Evolutionary conservation across 2,888 invertebrate genomes (phyloP).

Genomic region (Pachymerium ferrugineum): DNA sequence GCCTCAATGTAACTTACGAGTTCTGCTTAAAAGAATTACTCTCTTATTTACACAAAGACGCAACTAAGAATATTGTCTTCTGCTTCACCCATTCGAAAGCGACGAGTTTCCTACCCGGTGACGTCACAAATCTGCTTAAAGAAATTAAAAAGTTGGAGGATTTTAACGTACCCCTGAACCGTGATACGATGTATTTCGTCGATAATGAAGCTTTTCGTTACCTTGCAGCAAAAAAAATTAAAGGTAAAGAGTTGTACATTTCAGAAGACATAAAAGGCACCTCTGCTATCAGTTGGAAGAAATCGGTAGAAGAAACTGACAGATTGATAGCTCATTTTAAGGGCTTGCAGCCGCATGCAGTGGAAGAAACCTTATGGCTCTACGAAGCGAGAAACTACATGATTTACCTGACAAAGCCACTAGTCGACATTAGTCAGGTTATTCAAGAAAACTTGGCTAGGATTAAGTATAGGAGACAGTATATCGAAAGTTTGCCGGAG

Average conservation of each 20-base stretch:
- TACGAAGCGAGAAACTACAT: conserved; percentile 20
- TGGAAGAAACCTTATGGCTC: not conserved
- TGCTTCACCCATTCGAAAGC: conserved; percentile 40
- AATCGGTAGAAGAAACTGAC: conserved; percentile 35
- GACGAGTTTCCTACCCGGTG: conserved; percentile 35
- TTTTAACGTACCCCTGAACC: not conserved
- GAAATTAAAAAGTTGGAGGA: conserved; percentile 10
- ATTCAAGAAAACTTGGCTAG: conserved; percentile 28
- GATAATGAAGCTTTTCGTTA: conserved; percentile 39
- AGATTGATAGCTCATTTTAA: conserved; percentile 34
- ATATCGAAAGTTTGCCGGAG: conserved; percentile 1
- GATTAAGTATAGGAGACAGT: not conserved
- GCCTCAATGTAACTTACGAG: conserved; percentile 37
- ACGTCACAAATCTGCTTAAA: conserved; percentile 30
- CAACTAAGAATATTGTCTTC: conserved; percentile 40
- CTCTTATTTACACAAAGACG: conserved; percentile 38
- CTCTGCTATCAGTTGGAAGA: conserved; percentile 36
- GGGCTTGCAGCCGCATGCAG: not conserved
- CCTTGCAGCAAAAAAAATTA: conserved; percentile 33
- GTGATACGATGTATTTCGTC: conserved; percentile 36
- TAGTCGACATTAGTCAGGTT: conserved; percentile 29
- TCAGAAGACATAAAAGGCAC: not conserved
- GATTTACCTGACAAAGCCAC: conserved; percentile 21
- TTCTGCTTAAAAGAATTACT: conserved; percentile 40
- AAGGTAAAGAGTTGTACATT: conserved; percentile 31